Base-by-base conservation (phyloP, 2,113 vertebrate genomes). In the Pithys albifrons region DNA sequence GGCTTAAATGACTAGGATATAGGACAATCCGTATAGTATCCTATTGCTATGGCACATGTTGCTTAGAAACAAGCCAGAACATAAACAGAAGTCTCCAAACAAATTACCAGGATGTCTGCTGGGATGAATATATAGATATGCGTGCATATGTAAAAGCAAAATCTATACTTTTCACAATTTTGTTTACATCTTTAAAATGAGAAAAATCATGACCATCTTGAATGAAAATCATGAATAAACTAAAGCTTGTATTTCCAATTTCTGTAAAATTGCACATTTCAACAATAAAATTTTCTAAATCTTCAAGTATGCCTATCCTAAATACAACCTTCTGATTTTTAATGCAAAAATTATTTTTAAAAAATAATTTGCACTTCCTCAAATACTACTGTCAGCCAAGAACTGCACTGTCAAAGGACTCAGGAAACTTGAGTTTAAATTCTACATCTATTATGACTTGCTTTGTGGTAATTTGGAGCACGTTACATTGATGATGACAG, bases 41-140 rank as follows among this genome's bases (percentile, higher is more conserved):
- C 61, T 57, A 88, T 2, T 89, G 88, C 95, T 84, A 27, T 81
- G 76, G 95, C 90, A 89, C 48, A 75, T 2, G 93, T 93, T 96
- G 93, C 95, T 93, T 95, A 94, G 96, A 46, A 93, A 96, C 95
- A 67, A 94, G 73, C 18, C 59, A 94, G 95, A 90, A 84, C 37
- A 86, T 52, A 90, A 39, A 39, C 64, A 92, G 14, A 1, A 81
- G 29, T 25, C 72, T 86, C 69, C 72, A 59, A 93, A 93, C 65
- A 89, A 70, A 66, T 74, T 51, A 66, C 43, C 2, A 0, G 7
- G 51, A 71, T 18, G 48, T 67, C 90, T 93, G 64, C 72, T 74
- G 82, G 67, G 59, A 67, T 69, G 17, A 88, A 81, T 23, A 67
- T 12, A 35, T 19, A 35, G 8, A 39, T 27, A 8, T 19, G 11